phyloP scores from a whole-genome alignment of 2,797 vertebrate genomes.

The Typhlichthys eigenmanni region DNA sequence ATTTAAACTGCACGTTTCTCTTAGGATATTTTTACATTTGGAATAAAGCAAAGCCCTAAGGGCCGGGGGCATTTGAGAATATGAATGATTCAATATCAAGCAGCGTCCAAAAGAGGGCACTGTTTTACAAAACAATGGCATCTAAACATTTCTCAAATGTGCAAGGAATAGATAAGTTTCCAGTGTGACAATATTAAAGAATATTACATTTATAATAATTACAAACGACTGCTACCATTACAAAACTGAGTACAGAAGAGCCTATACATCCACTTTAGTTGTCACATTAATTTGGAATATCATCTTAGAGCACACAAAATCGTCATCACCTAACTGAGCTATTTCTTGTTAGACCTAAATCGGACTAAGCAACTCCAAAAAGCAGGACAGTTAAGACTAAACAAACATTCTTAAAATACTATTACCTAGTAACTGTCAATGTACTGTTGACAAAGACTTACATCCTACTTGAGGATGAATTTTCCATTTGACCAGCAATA shows the following conservation, averaged over 20 bases:
- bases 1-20: conserved; percentile 42
- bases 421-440: neutral
- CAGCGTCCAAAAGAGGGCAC: conserved; percentile 2
- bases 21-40: conserved; percentile 5
- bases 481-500: no score
- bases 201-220: no score
- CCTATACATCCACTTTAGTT: neutral
- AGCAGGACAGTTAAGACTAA: neutral
- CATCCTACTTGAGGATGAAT: no score
- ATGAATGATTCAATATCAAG: conserved; percentile 3
- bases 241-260: neutral
- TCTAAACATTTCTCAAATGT: conserved; percentile 7
- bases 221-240: neutral
- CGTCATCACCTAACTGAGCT: no score
- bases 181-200: conserved; percentile 3
- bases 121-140: conserved; percentile 10
- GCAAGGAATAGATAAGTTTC: conserved; percentile 22
- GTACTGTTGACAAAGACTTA: no score
- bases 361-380: neutral
- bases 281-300: neutral
- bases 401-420: neutral
- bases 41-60: conserved; percentile 4
- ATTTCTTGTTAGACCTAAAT: neutral
- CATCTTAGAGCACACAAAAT: no score
- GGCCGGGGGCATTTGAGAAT: conserved; percentile 1